A percentile compares a stretch with the other conserved stretches of the same genome.
Evolutionary conservation across 2,888 invertebrate species (phyloP).

Genomic region (Scrobipalpa costella): DNA sequence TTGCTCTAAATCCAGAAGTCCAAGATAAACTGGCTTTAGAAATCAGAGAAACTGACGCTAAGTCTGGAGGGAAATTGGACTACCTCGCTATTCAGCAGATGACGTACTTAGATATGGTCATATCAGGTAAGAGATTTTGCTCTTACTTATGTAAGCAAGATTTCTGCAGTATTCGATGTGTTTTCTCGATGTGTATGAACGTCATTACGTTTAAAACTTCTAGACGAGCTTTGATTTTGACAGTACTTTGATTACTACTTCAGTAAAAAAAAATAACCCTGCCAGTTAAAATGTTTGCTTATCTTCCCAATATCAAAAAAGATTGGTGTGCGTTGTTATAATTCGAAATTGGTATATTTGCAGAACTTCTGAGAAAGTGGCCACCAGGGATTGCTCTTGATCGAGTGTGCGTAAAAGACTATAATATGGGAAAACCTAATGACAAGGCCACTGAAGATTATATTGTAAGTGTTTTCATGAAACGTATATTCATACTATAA

Average conservation of each 20-base stretch:
- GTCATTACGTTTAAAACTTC: too few species aligned
- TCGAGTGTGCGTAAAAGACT: constrained; percentile 73
- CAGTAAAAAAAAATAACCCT: not conserved
- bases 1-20: constrained; percentile 80
- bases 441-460: constrained; percentile 48
- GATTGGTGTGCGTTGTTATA: not conserved
- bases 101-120: constrained; percentile 83
- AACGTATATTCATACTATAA: too few species aligned
- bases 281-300: too few species aligned
- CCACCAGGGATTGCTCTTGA: constrained; percentile 63
- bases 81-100: constrained; percentile 78
- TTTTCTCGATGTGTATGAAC: too few species aligned
- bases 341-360: constrained; percentile 6
- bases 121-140: constrained; percentile 63
- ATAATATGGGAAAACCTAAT: constrained; percentile 61
- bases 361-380: constrained; percentile 74
- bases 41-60: too few species aligned
- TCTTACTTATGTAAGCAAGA: too few species aligned
- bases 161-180: too few species aligned
- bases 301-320: not conserved
- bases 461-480: constrained; percentile 54
- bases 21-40: constrained; percentile 79
- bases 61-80: constrained; percentile 60
- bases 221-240: too few species aligned
- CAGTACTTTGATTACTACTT: too few species aligned